Evolutionary conservation across 1,140 invertebrate species (phyloP).

Genomic region (Trachymyrmex septentrionalis): DNA sequence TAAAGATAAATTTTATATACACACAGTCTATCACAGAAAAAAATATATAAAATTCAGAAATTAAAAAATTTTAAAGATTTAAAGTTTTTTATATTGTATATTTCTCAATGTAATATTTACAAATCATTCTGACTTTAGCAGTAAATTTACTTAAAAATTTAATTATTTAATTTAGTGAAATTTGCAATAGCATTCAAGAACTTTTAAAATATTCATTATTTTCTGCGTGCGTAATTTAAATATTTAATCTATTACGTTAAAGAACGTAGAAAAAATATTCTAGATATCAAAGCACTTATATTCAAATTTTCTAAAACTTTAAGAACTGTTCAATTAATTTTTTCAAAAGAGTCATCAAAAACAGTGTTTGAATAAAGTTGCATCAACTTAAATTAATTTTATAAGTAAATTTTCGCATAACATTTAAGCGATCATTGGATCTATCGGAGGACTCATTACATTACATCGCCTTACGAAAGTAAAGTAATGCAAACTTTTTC

Average conservation of each 20-base stretch:
- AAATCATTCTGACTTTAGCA: neutral
- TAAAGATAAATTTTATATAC: neutral
- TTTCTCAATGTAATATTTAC: neutral
- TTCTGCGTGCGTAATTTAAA: neutral
- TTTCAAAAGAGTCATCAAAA: neutral
- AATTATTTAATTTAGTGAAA: too few species aligned
- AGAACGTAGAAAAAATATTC: neutral
- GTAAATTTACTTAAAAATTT: neutral
- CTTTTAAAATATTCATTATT: neutral
- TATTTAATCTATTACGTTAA: neutral
- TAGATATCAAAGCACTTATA: neutral
- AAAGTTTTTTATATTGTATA: neutral
- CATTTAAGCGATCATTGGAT: neutral
- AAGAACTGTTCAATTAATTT: neutral
- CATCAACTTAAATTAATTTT: conserved; percentile 6
- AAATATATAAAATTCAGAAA: neutral
- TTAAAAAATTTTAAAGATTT: neutral
- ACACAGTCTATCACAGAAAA: neutral
- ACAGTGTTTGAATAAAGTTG: neutral
- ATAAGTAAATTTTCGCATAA: neutral
- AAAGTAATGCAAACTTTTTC: conserved; percentile 8
- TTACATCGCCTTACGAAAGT: neutral
- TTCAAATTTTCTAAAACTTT: conserved; percentile 6
- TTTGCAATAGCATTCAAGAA: neutral
- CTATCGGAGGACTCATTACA: neutral